Conservation (phyloP, 2,113 vertebrate genomes). For the Larimichthys crocea region DNA sequence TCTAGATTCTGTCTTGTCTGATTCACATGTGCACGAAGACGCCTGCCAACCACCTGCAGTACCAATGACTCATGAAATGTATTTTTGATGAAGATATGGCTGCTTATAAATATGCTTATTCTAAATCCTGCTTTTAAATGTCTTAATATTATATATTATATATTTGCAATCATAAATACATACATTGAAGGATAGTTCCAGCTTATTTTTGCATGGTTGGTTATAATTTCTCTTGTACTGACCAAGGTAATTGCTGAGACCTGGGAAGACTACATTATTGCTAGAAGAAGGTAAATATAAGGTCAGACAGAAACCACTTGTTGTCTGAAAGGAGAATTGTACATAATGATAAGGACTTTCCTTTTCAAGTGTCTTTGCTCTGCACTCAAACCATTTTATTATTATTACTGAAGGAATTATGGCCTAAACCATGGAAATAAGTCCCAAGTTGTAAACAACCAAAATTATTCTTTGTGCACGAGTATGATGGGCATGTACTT, state of each 20-base stretch:
- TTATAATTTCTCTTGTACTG: not conserved
- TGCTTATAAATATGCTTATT: not conserved
- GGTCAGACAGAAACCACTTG: not conserved
- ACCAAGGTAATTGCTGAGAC: not conserved
- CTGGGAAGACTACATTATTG: not conserved
- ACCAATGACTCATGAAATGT: conserved; percentile 40
- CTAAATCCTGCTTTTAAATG: not conserved
- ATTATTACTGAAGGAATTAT: not conserved
- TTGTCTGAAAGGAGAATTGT: not conserved
- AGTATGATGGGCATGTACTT: not conserved
- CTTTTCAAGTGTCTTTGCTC: not conserved
- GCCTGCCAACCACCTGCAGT: conserved; percentile 52
- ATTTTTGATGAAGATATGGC: conserved; percentile 18
- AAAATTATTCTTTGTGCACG: not conserved
- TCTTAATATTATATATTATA: not conserved
- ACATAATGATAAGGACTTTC: not conserved
- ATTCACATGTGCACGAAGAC: conserved; percentile 8
- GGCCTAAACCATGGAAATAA: not conserved
- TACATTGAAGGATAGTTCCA: not conserved
- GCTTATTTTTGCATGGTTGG: not conserved
- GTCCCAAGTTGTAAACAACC: not conserved
- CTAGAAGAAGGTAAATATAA: not conserved
- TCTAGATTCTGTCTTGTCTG: conserved; percentile 40
- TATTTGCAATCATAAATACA: not conserved
- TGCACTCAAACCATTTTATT: not conserved